Conservation (phyloP, 2,797 vertebrate species). For the Acanthurus tractus region DNA sequence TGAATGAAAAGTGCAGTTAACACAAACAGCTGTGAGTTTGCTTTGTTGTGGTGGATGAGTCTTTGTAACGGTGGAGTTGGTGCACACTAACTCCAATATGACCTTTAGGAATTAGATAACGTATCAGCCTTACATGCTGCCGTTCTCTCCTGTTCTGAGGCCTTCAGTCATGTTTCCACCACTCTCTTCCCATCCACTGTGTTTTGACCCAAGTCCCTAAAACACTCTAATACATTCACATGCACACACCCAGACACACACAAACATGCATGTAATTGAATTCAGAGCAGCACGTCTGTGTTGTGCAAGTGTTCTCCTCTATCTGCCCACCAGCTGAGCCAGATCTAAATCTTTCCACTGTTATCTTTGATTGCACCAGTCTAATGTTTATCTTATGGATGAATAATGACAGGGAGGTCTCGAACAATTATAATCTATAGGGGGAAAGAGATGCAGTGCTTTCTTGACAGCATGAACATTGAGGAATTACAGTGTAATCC, state of each 20-base stretch:
- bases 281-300: constrained; percentile 58
- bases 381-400: constrained; percentile 77
- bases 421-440: constrained; percentile 46
- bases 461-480: constrained; percentile 40
- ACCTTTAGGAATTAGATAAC: constrained; percentile 67
- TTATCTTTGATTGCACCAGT: constrained; percentile 69
- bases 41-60: constrained; percentile 5
- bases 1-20: background rate
- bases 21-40: background rate
- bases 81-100: constrained; percentile 40
- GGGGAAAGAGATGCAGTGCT: constrained; percentile 14
- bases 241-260: background rate
- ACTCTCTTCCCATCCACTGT: background rate
- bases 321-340: constrained; percentile 66
- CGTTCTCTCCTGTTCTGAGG: constrained; percentile 26
- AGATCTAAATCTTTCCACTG: constrained; percentile 72
- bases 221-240: constrained; percentile 6
- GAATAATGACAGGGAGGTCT: constrained; percentile 64
- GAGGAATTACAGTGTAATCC: constrained; percentile 52
- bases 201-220: constrained; percentile 28
- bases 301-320: constrained; percentile 61
- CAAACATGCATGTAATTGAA: constrained; percentile 54
- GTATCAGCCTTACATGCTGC: constrained; percentile 46
- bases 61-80: constrained; percentile 12
- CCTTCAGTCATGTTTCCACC: constrained; percentile 33